These are phyloP conservation scores for Montipora efflorescens DNA, from an alignment of 64 coral and sea anemone genomes.

Conservation along the genomic window DNA sequence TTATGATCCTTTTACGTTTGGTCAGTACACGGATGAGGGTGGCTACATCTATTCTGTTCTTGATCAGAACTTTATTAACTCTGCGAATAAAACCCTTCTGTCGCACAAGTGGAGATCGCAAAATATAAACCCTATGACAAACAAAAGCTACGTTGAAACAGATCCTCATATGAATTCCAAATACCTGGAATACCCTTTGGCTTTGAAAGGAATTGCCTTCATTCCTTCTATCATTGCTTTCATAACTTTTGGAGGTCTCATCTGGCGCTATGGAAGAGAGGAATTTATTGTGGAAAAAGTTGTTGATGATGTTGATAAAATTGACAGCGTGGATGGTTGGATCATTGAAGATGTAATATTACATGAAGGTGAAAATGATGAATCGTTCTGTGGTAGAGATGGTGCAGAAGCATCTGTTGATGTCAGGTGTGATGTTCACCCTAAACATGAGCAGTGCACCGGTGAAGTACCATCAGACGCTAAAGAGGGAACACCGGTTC, in stretches of 20 bases:
- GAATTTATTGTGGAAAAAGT: constrained; percentile 84
- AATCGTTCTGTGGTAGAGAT: neutral
- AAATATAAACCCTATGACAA: constrained; percentile 77
- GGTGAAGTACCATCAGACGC: constrained; percentile 14
- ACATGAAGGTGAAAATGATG: neutral
- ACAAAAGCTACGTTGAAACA: constrained; percentile 49
- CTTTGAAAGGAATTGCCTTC: constrained; percentile 88
- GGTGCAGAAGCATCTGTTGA: neutral
- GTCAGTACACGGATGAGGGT: constrained; percentile 78
- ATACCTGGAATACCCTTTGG: constrained; percentile 76
- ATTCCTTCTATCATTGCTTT: constrained; percentile 89
- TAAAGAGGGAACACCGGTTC: constrained; percentile 43
- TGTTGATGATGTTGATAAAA: constrained; percentile 66
- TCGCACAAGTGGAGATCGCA: constrained; percentile 77
- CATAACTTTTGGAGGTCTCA: constrained; percentile 78
- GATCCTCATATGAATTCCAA: constrained; percentile 96
- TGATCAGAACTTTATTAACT: constrained; percentile 62
- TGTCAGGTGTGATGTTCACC: neutral
- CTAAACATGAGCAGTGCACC: neutral
- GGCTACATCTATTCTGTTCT: constrained; percentile 80
- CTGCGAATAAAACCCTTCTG: constrained; percentile 86
- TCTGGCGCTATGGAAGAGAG: constrained; percentile 94
- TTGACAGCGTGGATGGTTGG: constrained; percentile 70
- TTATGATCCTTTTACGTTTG: constrained; percentile 89
- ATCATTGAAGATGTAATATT: constrained; percentile 59